Percentiles rank a stretch among this genome's conserved stretches.
These are phyloP conservation scores for Hyla sarda DNA, from an alignment of 2,113 vertebrate species.

Conservation along the genomic window DNA sequence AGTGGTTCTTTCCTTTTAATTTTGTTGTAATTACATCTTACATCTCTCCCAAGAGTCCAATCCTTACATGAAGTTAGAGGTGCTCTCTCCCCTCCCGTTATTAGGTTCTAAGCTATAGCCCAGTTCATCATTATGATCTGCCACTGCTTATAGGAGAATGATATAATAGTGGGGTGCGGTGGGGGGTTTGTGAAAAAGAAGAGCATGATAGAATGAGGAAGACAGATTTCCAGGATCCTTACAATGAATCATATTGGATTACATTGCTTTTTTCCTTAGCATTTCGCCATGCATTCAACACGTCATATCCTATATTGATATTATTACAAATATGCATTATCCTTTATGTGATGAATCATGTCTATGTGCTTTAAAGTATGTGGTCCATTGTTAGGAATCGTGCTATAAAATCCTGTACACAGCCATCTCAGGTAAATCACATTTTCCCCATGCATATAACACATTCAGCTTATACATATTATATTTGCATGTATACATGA, in stretches of 20 bases:
- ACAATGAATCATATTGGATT: background rate
- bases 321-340: background rate
- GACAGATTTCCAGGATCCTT: background rate
- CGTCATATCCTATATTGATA: background rate
- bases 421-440: background rate
- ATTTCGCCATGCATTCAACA: background rate
- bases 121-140: constrained; percentile 5
- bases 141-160: background rate
- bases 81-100: background rate
- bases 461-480: background rate
- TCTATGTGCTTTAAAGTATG: constrained; percentile 6
- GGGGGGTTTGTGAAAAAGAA: background rate
- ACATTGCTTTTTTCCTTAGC: background rate
- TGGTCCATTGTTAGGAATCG: background rate
- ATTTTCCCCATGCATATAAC: background rate
- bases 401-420: background rate
- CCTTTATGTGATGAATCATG: constrained; percentile 17
- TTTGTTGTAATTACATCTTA: background rate
- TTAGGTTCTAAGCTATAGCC: background rate
- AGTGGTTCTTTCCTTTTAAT: background rate
- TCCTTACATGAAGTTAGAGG: background rate
- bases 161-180: background rate
- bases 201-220: background rate
- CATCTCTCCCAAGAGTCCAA: background rate
- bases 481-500: background rate